Conservation (phyloP, 2,888 invertebrate genomes). For the Metopia argyrocephala region DNA sequence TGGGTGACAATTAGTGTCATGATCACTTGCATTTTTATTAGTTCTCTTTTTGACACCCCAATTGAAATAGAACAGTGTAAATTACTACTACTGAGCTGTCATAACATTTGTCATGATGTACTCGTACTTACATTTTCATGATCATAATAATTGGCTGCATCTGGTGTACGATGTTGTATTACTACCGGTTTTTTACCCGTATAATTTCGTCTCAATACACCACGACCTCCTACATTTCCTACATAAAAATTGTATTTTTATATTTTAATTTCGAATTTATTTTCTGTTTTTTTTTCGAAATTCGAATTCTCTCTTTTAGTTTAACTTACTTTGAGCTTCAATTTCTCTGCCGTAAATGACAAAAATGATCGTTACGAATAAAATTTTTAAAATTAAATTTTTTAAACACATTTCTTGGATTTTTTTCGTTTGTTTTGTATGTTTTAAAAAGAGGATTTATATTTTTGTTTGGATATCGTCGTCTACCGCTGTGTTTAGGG, state of each 20-base stretch:
- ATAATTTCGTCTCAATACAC: conserved; percentile 76
- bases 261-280: neutral
- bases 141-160: conserved; percentile 93
- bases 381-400: conserved; percentile 40
- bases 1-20: too few relatives aligned
- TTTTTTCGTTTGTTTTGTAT: conserved; percentile 11
- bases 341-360: conserved; percentile 40
- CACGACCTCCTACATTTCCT: conserved; percentile 77
- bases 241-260: conserved; percentile 1
- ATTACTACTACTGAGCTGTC: too few relatives aligned
- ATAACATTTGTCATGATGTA: neutral
- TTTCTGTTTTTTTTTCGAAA: neutral
- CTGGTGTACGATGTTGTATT: conserved; percentile 88
- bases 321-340: conserved; percentile 65
- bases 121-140: conserved; percentile 85
- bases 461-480: conserved; percentile 8
- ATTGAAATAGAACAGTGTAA: too few relatives aligned
- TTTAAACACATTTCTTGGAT: conserved; percentile 51
- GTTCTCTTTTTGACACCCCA: too few relatives aligned
- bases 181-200: conserved; percentile 78
- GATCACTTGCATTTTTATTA: too few relatives aligned
- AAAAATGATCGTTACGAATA: conserved; percentile 54
- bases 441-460: neutral
- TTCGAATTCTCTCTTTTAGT: neutral
- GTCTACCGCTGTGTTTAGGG: conserved; percentile 59